phyloP scores from a whole-genome alignment of 1,140 invertebrate genomes.

The Neodiprion lecontei region DNA sequence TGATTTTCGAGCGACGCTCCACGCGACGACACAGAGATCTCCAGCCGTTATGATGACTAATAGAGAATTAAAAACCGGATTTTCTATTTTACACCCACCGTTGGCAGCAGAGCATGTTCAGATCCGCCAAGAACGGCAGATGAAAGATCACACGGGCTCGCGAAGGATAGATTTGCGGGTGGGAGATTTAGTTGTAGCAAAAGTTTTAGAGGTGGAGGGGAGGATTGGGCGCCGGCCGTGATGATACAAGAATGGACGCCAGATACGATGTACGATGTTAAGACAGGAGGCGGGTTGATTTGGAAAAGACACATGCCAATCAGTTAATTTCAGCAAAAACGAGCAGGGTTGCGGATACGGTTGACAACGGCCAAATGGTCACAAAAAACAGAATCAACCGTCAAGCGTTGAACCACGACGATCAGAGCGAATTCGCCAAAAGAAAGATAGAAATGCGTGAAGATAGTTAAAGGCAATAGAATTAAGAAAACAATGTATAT shows the following conservation, averaged over 20 bases:
- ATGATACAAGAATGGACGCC: neutral
- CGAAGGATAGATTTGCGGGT: neutral
- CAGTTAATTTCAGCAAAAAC: constrained; percentile 11
- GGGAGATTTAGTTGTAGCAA: neutral
- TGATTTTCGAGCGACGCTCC: constrained; percentile 12
- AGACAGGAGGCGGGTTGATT: neutral
- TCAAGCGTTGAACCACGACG: constrained; percentile 9
- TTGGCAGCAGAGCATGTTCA: neutral
- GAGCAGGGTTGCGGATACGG: neutral
- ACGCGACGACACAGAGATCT: constrained; percentile 19
- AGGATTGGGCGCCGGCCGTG: neutral
- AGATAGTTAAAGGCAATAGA: constrained; percentile 8
- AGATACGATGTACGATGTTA: neutral
- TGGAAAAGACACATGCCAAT: neutral
- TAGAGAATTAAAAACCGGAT: constrained; percentile 20
- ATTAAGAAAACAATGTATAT: constrained; percentile 15
- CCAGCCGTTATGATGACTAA: constrained; percentile 22
- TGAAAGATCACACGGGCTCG: neutral
- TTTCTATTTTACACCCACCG: constrained; percentile 15
- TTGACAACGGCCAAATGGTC: constrained; percentile 9
- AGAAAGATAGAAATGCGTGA: constrained; percentile 13
- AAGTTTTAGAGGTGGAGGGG: neutral
- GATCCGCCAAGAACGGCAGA: neutral
- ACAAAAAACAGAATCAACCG: constrained; percentile 3
- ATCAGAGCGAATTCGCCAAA: constrained; percentile 17